Evolutionary conservation across 1,140 invertebrate species (phyloP).

Genomic region (Papilio dardanus): DNA sequence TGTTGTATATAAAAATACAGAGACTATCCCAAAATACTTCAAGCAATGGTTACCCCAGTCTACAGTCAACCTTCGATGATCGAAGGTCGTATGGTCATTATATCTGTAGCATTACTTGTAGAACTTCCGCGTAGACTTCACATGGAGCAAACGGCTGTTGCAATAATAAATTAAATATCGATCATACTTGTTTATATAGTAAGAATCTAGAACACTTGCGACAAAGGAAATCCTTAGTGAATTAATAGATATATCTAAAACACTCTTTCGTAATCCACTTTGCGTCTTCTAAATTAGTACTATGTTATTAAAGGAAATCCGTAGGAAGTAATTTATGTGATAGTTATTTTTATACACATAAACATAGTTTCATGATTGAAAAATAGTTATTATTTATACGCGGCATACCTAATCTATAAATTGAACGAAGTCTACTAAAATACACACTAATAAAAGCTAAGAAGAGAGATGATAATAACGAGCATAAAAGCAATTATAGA

Average conservation of each 20-base stretch:
- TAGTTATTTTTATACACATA: neutral
- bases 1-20: too few species aligned
- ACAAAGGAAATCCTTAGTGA: neutral
- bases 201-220: neutral
- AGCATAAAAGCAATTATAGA: too few species aligned
- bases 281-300: neutral
- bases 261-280: neutral
- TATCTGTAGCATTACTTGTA: slow-evolving; percentile 34
- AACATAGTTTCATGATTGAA: too few species aligned
- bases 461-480: too few species aligned
- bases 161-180: slow-evolving; percentile 34
- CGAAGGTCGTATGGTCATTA: slow-evolving; percentile 21
- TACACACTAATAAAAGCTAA: neutral
- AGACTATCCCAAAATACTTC: neutral
- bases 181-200: neutral
- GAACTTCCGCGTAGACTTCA: slow-evolving; percentile 31
- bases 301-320: neutral
- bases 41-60: neutral
- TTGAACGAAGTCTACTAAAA: neutral
- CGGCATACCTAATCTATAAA: neutral
- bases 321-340: neutral
- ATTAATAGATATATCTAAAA: neutral
- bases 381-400: too few species aligned
- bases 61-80: slow-evolving; percentile 7
- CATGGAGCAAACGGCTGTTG: slow-evolving; percentile 24